These are phyloP conservation scores for Henicopernis longicauda DNA, from an alignment of 2,113 vertebrate species.

Conservation along the genomic window DNA sequence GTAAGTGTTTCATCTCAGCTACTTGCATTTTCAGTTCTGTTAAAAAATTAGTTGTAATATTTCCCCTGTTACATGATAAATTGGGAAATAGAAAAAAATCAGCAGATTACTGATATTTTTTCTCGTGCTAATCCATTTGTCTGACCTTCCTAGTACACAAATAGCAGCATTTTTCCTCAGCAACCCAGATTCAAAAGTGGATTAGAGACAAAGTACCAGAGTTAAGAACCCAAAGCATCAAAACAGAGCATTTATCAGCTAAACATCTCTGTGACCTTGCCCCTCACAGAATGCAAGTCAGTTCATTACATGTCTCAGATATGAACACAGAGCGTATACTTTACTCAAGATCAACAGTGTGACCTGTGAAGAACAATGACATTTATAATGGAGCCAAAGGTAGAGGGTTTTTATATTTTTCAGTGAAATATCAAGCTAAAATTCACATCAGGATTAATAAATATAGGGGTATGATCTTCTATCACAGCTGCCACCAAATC, in stretches of 20 bases:
- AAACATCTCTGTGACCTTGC: background rate
- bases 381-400: background rate
- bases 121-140: background rate
- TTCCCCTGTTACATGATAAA: background rate
- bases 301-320: background rate
- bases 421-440: background rate
- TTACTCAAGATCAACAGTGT: background rate
- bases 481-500: background rate
- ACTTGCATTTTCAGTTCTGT: background rate
- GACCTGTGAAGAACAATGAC: background rate
- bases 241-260: background rate
- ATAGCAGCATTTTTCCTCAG: background rate
- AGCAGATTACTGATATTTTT: background rate
- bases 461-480: background rate
- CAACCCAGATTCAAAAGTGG: background rate
- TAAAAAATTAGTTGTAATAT: background rate
- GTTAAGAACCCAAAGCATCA: background rate
- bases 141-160: background rate
- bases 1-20: background rate
- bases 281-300: background rate
- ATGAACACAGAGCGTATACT: background rate
- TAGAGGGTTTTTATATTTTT: background rate
- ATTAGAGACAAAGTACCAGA: slow-evolving; percentile 1
- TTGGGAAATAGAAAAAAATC: background rate
- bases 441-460: background rate